Evolutionary conservation across 2,797 vertebrate species (phyloP).

Genomic region (Betta splendens): DNA sequence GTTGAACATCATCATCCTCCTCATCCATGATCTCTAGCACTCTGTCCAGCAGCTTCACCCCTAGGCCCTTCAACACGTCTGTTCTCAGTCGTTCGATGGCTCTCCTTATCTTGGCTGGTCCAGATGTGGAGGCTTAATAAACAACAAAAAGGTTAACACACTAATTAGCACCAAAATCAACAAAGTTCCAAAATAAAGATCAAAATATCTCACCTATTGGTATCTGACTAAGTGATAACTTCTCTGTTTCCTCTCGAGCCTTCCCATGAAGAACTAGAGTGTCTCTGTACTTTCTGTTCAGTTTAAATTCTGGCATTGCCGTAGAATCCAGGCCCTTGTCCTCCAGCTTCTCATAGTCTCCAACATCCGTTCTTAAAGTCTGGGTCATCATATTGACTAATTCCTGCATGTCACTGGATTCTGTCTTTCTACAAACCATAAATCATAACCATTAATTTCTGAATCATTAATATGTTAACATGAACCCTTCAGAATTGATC

Average conservation of each 20-base stretch:
- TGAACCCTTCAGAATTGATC: neutral
- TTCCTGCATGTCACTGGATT: conserved; percentile 88
- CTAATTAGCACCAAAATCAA: neutral
- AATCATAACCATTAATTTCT: conserved; percentile 5
- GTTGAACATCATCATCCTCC: conserved; percentile 87
- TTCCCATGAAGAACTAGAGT: conserved; percentile 94
- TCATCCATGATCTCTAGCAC: conserved; percentile 92
- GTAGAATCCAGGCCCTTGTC: conserved; percentile 52
- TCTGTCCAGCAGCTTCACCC: conserved; percentile 90
- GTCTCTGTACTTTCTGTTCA: conserved; percentile 90
- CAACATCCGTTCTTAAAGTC: conserved; percentile 88
- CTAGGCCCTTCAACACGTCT: conserved; percentile 90
- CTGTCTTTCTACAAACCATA: conserved; percentile 81
- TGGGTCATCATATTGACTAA: conserved; percentile 94
- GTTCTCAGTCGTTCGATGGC: conserved; percentile 90
- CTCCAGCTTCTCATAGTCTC: conserved; percentile 71
- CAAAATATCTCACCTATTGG: conserved; percentile 76
- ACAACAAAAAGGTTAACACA: conserved; percentile 15
- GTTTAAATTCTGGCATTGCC: conserved; percentile 85
- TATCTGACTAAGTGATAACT: conserved; percentile 82
- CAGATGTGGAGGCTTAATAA: conserved; percentile 78
- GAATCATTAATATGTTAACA: neutral
- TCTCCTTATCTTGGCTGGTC: conserved; percentile 89
- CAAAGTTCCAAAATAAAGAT: conserved; percentile 8
- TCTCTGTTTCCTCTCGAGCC: conserved; percentile 77